A percentile compares a stretch with the other conserved stretches of the same genome.
phyloP scores from a whole-genome alignment of 2,888 invertebrate species.

The Torymus auratus region DNA sequence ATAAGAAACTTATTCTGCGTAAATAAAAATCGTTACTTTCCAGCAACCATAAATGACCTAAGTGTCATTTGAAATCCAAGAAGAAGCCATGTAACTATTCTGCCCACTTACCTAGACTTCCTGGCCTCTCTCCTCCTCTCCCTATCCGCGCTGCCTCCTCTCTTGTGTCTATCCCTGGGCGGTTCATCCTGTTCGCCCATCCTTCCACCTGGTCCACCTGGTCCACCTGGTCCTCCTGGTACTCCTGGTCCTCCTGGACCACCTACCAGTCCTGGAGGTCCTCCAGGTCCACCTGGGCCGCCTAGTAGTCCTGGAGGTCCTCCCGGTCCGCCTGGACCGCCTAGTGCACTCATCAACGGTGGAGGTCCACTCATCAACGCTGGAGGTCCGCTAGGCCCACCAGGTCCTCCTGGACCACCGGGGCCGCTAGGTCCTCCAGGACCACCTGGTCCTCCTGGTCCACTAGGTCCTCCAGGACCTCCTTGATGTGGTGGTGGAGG shows the following conservation, averaged over 20 bases:
- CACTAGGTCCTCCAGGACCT: constrained; percentile 60
- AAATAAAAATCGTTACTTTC: too few species aligned
- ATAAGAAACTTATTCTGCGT: too few species aligned
- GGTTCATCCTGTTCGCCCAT: not conserved
- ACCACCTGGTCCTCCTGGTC: constrained; percentile 12
- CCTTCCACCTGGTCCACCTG: too few species aligned
- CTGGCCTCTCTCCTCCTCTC: constrained; percentile 56
- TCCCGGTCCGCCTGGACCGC: constrained; percentile 60
- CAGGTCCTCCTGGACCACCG: constrained; percentile 1
- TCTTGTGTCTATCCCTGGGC: constrained; percentile 29
- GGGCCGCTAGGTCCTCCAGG: constrained; percentile 40
- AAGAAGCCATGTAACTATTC: not conserved
- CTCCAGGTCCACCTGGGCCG: constrained; percentile 21
- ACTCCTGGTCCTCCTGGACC: not conserved
- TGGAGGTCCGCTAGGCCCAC: constrained; percentile 61
- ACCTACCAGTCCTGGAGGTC: constrained; percentile 45
- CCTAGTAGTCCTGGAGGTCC: constrained; percentile 36
- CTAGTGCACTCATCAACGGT: constrained; percentile 33
- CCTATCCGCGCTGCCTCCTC: constrained; percentile 40
- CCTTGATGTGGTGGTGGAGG: constrained; percentile 4
- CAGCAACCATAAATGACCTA: too few species aligned
- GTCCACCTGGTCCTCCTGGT: too few species aligned
- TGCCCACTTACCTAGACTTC: constrained; percentile 52
- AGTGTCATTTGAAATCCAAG: too few species aligned
- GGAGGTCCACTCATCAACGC: constrained; percentile 54